phyloP scores from a whole-genome alignment of 2,888 invertebrate species.

The Taphrorychus bicolor region DNA sequence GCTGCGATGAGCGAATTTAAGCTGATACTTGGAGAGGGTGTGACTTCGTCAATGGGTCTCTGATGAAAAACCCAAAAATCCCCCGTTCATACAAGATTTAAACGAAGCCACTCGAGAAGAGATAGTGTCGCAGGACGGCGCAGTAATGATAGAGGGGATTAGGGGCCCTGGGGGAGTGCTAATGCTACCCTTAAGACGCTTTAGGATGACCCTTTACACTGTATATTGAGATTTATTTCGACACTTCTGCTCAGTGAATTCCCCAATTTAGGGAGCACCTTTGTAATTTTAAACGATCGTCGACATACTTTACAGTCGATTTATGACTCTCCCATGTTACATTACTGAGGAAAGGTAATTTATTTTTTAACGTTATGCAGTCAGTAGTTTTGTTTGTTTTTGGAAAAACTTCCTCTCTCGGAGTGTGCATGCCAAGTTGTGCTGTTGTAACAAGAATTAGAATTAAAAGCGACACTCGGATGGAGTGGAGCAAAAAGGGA shows the following conservation, averaged over 20 bases:
- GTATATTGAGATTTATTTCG: conserved; percentile 56
- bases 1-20: neutral
- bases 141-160: conserved; percentile 54
- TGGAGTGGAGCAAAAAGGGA: neutral
- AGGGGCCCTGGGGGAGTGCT: conserved; percentile 50
- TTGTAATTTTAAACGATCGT: conserved; percentile 39
- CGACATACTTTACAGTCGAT: conserved; percentile 26
- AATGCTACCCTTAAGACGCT: conserved; percentile 51
- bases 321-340: conserved; percentile 19
- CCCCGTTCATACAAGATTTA: conserved; percentile 30
- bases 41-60: neutral
- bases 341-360: neutral
- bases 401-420: no score
- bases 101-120: conserved; percentile 26
- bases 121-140: conserved; percentile 36
- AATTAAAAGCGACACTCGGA: conserved; percentile 3
- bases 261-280: conserved; percentile 42
- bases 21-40: neutral
- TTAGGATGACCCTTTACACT: conserved; percentile 51
- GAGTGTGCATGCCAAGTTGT: neutral
- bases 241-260: conserved; percentile 37
- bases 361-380: no score
- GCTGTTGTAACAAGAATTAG: neutral
- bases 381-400: no score
- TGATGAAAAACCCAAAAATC: neutral